phyloP scores from a whole-genome alignment of 2,888 invertebrate genomes.

The Pheosia gnoma region DNA sequence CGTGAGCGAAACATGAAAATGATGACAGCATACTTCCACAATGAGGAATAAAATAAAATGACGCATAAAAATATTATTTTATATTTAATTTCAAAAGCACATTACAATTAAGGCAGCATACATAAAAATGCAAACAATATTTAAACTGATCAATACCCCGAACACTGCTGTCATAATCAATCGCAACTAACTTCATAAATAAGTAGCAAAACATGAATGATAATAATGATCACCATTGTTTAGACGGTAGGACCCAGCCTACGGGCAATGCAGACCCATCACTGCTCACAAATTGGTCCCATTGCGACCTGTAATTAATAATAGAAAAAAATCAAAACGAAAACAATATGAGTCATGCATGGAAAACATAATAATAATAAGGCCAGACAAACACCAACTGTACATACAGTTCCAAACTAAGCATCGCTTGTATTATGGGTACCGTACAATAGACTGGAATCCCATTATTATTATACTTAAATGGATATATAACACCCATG shows the following conservation, averaged over 20 bases:
- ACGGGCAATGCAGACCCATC: conserved; percentile 86
- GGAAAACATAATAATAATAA: too few relatives aligned
- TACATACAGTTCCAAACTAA: too few relatives aligned
- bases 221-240: conserved; percentile 11
- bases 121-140: conserved; percentile 28
- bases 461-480: too few relatives aligned
- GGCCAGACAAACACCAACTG: too few relatives aligned
- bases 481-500: too few relatives aligned
- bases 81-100: conserved; percentile 27
- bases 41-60: background rate
- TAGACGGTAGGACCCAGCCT: conserved; percentile 87
- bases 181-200: background rate
- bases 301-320: conserved; percentile 76
- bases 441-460: too few relatives aligned
- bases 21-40: too few relatives aligned
- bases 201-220: background rate
- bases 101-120: conserved; percentile 30
- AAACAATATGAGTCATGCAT: too few relatives aligned
- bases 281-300: conserved; percentile 70
- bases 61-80: conserved; percentile 16
- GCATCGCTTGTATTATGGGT: too few relatives aligned
- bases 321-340: background rate
- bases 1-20: too few relatives aligned
- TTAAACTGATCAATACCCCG: conserved; percentile 15
- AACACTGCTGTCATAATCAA: background rate